A percentile compares a stretch with the other conserved stretches of the same genome.
These are phyloP conservation scores for Poeciliopsis turneri DNA, from an alignment of 2,797 vertebrate species.

Conservation along the genomic window DNA sequence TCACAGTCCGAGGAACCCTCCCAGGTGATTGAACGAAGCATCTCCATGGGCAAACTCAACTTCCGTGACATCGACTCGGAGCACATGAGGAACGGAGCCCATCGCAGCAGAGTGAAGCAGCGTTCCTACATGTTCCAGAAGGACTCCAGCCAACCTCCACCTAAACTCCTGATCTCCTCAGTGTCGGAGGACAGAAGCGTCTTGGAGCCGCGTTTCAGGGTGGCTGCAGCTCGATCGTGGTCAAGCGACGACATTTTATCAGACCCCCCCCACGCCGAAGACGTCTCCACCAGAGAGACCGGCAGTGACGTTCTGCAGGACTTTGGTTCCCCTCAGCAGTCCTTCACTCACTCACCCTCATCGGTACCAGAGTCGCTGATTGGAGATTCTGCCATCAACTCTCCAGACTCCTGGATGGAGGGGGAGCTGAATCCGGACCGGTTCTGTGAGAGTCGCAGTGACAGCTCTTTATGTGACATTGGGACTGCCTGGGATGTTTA, in stretches of 20 bases:
- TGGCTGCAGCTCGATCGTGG: constrained; percentile 53
- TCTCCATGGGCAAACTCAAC: constrained; percentile 83
- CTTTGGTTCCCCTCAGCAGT: constrained; percentile 63
- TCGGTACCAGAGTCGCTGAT: constrained; percentile 50
- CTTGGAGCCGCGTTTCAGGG: constrained; percentile 26
- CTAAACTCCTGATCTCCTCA: constrained; percentile 86
- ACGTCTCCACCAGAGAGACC: constrained; percentile 27
- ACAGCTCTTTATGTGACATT: constrained; percentile 70
- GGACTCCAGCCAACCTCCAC: constrained; percentile 78
- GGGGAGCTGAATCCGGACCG: constrained; percentile 62
- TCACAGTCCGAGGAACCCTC: constrained; percentile 77
- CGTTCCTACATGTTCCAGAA: constrained; percentile 78
- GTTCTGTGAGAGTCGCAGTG: constrained; percentile 60
- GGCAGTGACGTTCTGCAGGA: constrained; percentile 34
- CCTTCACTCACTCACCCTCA: constrained; percentile 64
- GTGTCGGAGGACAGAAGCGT: constrained; percentile 66
- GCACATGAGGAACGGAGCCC: constrained; percentile 73
- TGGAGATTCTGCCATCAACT: constrained; percentile 72
- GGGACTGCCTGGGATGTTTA: constrained; percentile 64
- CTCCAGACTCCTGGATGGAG: constrained; percentile 79
- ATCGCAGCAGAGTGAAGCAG: constrained; percentile 78
- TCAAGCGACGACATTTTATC: constrained; percentile 66
- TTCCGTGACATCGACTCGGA: constrained; percentile 78
- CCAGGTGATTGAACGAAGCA: constrained; percentile 81
- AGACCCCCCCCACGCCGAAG: constrained; percentile 47